These are phyloP conservation scores for Anthophora plumipes DNA, from an alignment of 2,888 invertebrate species.

Conservation along the genomic window DNA sequence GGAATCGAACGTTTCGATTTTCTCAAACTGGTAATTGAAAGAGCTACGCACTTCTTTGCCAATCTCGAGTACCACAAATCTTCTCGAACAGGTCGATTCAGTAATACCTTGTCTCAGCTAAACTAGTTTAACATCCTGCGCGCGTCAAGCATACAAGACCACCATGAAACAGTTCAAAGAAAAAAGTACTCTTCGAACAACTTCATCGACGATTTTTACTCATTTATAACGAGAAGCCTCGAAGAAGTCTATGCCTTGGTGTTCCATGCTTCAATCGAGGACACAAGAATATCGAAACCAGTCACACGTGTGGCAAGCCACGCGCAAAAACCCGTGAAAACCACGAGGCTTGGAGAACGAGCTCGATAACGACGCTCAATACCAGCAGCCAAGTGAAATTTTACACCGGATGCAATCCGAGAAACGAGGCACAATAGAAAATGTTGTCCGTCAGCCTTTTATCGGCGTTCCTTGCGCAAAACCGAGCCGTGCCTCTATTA, in stretches of 20 bases:
- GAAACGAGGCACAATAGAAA: slow-evolving; percentile 60
- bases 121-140: slow-evolving; percentile 1
- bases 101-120: not conserved
- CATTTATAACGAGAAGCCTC: not conserved
- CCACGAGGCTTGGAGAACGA: slow-evolving; percentile 27
- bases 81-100: not conserved
- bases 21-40: not conserved
- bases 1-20: no score
- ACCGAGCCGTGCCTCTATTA: slow-evolving; percentile 43
- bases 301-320: slow-evolving; percentile 43
- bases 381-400: slow-evolving; percentile 59
- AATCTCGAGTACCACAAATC: not conserved
- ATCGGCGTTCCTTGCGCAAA: slow-evolving; percentile 52
- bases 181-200: not conserved
- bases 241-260: not conserved
- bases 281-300: slow-evolving; percentile 30
- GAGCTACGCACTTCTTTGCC: not conserved
- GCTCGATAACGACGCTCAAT: slow-evolving; percentile 46
- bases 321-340: slow-evolving; percentile 53
- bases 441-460: slow-evolving; percentile 32
- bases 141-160: not conserved
- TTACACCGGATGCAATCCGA: slow-evolving; percentile 62
- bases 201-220: not conserved
- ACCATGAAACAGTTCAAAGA: not conserved
- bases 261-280: not conserved